phyloP scores from a whole-genome alignment of 2,113 vertebrate genomes.

The Gallinago paraguaiae region DNA sequence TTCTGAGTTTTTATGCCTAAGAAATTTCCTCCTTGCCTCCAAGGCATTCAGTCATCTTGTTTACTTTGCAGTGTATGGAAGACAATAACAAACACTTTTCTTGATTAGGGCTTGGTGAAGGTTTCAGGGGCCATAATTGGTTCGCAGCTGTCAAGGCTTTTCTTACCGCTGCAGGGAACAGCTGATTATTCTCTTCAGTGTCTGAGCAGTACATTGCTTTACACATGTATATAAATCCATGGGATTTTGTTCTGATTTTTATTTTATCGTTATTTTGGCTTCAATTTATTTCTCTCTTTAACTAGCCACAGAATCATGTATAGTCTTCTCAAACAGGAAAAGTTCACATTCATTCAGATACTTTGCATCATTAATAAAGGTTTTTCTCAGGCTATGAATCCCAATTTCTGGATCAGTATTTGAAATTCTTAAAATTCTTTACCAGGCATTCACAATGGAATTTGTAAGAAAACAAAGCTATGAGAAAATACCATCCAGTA shows the following conservation, averaged over 20 bases:
- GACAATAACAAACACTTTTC: conserved; percentile 45
- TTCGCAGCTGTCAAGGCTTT: conserved; percentile 58
- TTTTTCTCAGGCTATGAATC: not conserved
- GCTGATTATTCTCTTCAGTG: conserved; percentile 42
- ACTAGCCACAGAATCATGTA: not conserved
- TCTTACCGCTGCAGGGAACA: conserved; percentile 15
- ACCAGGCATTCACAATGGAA: not conserved
- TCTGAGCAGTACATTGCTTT: not conserved
- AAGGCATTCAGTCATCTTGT: conserved; percentile 13
- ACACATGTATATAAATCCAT: not conserved
- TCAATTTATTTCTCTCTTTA: not conserved
- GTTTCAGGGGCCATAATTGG: conserved; percentile 42
- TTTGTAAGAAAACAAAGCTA: not conserved
- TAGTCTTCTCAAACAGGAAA: not conserved
- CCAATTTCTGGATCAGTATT: not conserved
- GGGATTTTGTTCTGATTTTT: not conserved
- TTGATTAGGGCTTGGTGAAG: conserved; percentile 23
- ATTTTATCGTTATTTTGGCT: not conserved
- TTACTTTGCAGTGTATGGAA: conserved; percentile 40
- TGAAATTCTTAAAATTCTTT: not conserved
- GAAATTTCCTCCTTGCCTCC: conserved; percentile 1
- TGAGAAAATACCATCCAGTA: not conserved
- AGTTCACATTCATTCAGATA: not conserved
- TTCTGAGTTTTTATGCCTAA: not conserved
- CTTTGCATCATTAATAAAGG: not conserved